Conservation (phyloP, 2,797 vertebrate species). For the Anomalospiza imberbis region DNA sequence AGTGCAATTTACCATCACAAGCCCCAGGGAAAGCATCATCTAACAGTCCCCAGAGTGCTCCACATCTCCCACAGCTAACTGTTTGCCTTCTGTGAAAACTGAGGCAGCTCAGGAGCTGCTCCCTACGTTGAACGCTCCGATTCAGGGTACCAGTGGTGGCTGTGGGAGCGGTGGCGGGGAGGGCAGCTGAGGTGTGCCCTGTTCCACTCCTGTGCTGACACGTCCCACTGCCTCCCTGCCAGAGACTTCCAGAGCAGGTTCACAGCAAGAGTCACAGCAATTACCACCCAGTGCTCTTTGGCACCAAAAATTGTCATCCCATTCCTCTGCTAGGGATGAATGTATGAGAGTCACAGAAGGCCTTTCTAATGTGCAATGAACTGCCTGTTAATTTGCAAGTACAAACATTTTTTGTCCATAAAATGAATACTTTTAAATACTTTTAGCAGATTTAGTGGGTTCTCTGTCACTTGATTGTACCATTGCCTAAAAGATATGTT, state of each 20-base stretch:
- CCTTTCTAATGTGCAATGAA: background rate
- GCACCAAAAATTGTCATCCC: background rate
- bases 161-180: background rate
- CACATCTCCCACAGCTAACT: accelerated
- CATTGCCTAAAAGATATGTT: background rate
- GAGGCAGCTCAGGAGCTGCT: background rate
- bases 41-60: background rate
- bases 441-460: background rate
- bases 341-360: background rate
- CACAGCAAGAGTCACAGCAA: background rate
- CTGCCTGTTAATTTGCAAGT: background rate
- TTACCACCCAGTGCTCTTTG: background rate
- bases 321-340: background rate
- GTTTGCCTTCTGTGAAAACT: background rate
- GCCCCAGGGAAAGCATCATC: background rate
- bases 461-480: background rate
- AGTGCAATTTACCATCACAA: background rate
- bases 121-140: accelerated
- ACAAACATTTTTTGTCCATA: background rate
- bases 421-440: background rate
- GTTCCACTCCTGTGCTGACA: background rate
- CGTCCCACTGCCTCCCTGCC: background rate
- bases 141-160: accelerated
- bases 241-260: background rate
- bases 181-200: background rate